Conservation (phyloP, 2,797 vertebrate species). For the Eleutherodactylus coqui region DNA sequence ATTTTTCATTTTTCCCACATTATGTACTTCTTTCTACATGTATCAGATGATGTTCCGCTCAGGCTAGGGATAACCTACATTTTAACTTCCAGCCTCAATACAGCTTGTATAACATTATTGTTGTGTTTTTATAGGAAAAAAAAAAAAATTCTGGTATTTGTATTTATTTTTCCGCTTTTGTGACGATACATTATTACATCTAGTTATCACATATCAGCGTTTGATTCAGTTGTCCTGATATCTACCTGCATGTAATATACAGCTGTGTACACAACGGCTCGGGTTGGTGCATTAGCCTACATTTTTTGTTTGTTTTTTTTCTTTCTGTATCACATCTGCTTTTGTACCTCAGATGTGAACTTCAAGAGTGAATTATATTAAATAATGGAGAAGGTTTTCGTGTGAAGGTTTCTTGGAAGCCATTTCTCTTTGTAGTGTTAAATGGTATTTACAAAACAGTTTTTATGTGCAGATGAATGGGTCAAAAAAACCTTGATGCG, state of each 20-base stretch:
- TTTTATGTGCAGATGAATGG: background rate
- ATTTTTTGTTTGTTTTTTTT: background rate
- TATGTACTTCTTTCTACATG: constrained; percentile 1
- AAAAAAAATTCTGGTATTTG: background rate
- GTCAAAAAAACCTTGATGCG: background rate
- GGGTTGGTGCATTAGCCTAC: background rate
- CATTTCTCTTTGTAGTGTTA: background rate
- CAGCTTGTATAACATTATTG: background rate
- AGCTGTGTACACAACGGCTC: background rate
- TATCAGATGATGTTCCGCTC: background rate
- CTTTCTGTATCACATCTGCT: background rate
- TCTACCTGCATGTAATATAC: background rate
- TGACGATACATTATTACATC: background rate
- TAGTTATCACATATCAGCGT: background rate
- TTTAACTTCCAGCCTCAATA: constrained; percentile 17
- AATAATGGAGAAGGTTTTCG: background rate
- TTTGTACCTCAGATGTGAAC: background rate
- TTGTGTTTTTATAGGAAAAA: background rate
- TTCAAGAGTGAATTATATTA: constrained; percentile 12
- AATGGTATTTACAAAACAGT: background rate
- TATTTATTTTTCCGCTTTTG: background rate
- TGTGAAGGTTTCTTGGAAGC: background rate
- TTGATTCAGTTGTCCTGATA: background rate
- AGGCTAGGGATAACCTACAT: constrained; percentile 28
- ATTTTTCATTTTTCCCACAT: constrained; percentile 43